Evolutionary conservation across 2,888 invertebrate species (phyloP).

Genomic region (Cerceris rybyensis): DNA sequence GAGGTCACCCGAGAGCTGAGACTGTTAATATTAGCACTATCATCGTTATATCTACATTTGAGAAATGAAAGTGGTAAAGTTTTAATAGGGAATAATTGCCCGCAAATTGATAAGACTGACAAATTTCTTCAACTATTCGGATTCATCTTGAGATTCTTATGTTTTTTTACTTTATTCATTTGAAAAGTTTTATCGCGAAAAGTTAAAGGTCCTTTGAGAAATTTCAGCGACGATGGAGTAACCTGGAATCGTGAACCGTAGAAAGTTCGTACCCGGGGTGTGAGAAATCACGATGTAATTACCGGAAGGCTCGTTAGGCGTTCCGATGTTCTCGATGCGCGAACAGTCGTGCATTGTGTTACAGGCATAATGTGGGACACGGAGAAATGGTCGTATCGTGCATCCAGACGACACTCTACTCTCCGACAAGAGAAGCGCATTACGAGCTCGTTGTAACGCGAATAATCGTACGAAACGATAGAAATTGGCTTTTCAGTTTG

Average conservation of each 20-base stretch:
- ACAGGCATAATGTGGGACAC: conserved; percentile 16
- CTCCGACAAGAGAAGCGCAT: conserved; percentile 19
- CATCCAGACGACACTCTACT: not conserved
- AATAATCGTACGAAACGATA: not conserved
- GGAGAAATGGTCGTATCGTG: not conserved
- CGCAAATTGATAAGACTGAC: too few relatives aligned
- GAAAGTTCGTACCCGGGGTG: conserved; percentile 24
- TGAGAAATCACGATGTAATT: conserved; percentile 36
- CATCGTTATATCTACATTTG: too few relatives aligned
- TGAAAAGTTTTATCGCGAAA: not conserved
- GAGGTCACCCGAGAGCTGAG: too few relatives aligned
- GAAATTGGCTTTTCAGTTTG: conserved; percentile 6
- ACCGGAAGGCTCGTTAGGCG: conserved; percentile 53
- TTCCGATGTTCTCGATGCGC: conserved; percentile 32
- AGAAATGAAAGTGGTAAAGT: too few relatives aligned
- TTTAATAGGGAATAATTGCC: too few relatives aligned
- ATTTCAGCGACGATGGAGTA: not conserved
- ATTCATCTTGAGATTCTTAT: too few relatives aligned
- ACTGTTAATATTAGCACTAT: too few relatives aligned
- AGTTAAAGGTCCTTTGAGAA: not conserved
- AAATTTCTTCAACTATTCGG: too few relatives aligned
- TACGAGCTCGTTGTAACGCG: not conserved
- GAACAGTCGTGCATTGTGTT: conserved; percentile 23
- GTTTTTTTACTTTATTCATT: not conserved
- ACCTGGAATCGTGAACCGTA: conserved; percentile 2